Evolutionary conservation across 2,113 vertebrate genomes (phyloP).

Genomic region (Xyliphius kryptos): DNA sequence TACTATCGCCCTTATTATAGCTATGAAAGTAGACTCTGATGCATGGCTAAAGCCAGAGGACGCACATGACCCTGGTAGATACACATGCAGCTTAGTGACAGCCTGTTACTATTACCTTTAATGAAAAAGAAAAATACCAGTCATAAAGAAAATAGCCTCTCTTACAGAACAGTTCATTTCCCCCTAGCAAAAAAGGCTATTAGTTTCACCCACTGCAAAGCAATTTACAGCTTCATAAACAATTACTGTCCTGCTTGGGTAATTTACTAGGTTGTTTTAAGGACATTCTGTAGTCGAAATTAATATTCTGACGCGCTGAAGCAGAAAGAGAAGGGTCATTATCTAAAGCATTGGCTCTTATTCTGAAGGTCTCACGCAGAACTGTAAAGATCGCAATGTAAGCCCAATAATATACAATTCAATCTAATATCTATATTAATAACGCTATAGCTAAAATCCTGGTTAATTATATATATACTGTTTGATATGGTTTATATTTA

Average conservation of each 20-base stretch:
- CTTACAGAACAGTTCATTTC: slow-evolving; percentile 41
- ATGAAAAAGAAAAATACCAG: slow-evolving; percentile 46
- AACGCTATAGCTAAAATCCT: no score
- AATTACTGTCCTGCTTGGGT: slow-evolving; percentile 48
- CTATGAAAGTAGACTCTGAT: slow-evolving; percentile 39
- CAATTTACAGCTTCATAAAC: slow-evolving; percentile 52
- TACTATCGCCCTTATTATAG: slow-evolving; percentile 34
- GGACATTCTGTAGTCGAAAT: slow-evolving; percentile 43
- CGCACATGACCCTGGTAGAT: slow-evolving; percentile 25
- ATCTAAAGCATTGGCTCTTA: slow-evolving; percentile 40
- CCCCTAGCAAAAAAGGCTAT: slow-evolving; percentile 37
- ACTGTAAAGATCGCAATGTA: no score
- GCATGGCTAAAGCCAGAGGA: slow-evolving; percentile 34
- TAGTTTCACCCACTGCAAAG: slow-evolving; percentile 48
- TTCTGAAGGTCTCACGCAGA: slow-evolving; percentile 27
- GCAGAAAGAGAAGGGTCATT: slow-evolving; percentile 47
- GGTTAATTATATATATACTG: no score
- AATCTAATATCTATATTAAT: no score
- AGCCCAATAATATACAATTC: no score
- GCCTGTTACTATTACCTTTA: slow-evolving; percentile 44
- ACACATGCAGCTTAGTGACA: slow-evolving; percentile 38
- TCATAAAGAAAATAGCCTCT: slow-evolving; percentile 47
- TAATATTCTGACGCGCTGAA: slow-evolving; percentile 42
- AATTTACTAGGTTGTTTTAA: slow-evolving; percentile 51
- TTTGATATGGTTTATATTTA: no score